These are phyloP conservation scores for Esox niger DNA, from an alignment of 2,113 vertebrate genomes.

Conservation along the genomic window DNA sequence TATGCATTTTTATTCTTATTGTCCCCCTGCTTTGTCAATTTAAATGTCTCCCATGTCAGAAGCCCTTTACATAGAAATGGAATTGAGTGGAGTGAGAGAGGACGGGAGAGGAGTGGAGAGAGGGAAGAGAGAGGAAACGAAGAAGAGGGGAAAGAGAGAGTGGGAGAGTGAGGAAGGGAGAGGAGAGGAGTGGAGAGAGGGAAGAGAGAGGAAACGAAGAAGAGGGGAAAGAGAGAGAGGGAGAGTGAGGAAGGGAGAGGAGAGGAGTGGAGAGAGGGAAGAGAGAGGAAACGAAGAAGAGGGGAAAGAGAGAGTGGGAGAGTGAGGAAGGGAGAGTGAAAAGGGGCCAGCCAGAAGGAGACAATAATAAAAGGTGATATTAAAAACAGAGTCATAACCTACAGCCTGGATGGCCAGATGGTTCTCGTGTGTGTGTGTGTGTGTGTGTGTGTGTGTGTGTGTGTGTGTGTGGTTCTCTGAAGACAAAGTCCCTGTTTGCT, in stretches of 20 bases:
- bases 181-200: too few species aligned
- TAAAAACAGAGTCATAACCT: constrained; percentile 14
- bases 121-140: not conserved
- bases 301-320: not conserved
- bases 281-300: too few species aligned
- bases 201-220: too few species aligned
- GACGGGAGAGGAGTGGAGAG: not conserved
- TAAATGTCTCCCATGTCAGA: too few species aligned
- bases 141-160: too few species aligned
- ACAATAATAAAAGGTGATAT: constrained; percentile 44
- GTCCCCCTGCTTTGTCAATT: too few species aligned
- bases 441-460: constrained; percentile 4
- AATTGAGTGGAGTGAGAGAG: constrained; percentile 13
- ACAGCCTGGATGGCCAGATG: constrained; percentile 49
- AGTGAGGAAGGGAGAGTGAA: constrained; percentile 7
- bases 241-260: constrained; percentile 13
- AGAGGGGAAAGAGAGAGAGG: too few species aligned
- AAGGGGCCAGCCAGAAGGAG: constrained; percentile 6
- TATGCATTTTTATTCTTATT: too few species aligned
- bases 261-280: not conserved
- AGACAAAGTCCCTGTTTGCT: constrained; percentile 80
- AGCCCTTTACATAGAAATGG: too few species aligned
- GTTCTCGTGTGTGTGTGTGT: constrained; percentile 39
- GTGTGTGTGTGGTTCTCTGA: constrained; percentile 42
- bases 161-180: too few species aligned